Conservation (phyloP, 2,888 invertebrate species). For the Athrips mouffetella region DNA sequence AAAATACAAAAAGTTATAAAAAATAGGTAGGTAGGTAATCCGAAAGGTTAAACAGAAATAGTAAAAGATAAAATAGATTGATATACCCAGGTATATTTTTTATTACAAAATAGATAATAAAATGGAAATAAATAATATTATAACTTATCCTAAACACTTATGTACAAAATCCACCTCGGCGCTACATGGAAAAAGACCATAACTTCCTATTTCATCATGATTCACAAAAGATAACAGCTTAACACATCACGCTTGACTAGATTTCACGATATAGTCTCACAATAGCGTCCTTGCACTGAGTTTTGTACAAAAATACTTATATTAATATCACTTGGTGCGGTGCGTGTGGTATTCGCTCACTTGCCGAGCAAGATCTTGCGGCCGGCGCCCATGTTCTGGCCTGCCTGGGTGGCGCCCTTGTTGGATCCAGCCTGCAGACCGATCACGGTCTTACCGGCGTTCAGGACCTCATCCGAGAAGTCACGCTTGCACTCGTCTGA, state of each 20-base stretch:
- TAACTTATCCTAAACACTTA: slow-evolving; percentile 66
- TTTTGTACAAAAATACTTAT: slow-evolving; percentile 70
- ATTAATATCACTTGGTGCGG: slow-evolving; percentile 69
- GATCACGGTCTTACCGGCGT: slow-evolving; percentile 92
- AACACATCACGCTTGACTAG: slow-evolving; percentile 51
- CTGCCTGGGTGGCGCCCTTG: slow-evolving; percentile 96
- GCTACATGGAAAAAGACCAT: slow-evolving; percentile 54
- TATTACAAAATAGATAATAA: slow-evolving; percentile 63
- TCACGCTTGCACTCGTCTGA: slow-evolving; percentile 96
- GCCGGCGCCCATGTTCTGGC: slow-evolving; percentile 92
- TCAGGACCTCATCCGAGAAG: slow-evolving; percentile 93
- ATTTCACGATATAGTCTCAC: slow-evolving; percentile 56
- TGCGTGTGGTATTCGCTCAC: slow-evolving; percentile 67
- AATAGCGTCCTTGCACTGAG: slow-evolving; percentile 61
- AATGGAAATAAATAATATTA: slow-evolving; percentile 70
- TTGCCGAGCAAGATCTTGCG: slow-evolving; percentile 95
- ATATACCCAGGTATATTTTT: slow-evolving; percentile 32
- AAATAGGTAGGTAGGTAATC: no score
- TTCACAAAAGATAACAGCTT: slow-evolving; percentile 36
- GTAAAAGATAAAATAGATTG: neutral
- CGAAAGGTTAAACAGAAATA: no score
- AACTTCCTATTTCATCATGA: slow-evolving; percentile 25
- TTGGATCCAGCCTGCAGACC: slow-evolving; percentile 97
- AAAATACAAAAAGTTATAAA: no score
- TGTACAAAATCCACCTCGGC: slow-evolving; percentile 62